Evolutionary conservation across 2,113 vertebrate species (phyloP).

Genomic region (Ancistrus triradiatus): DNA sequence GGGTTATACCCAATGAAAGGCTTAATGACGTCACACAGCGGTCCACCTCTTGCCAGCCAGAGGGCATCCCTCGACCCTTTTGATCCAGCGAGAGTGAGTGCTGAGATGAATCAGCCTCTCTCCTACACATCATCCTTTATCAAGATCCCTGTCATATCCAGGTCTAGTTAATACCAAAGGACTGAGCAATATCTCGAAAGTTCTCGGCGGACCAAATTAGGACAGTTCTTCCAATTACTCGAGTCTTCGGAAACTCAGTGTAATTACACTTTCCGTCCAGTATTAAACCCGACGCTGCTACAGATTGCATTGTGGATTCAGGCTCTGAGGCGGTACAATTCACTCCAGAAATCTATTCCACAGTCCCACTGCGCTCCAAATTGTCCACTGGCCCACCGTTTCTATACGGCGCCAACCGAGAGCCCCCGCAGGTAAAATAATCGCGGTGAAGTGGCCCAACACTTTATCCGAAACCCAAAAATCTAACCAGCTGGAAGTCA

Average conservation of each 20-base stretch:
- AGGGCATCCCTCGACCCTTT: constrained; percentile 22
- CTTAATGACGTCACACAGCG: constrained; percentile 18
- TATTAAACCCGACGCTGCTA: constrained; percentile 20
- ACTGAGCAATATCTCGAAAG: constrained; percentile 12
- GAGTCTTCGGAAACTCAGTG: not conserved
- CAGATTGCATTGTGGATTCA: constrained; percentile 15
- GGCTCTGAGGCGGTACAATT: constrained; percentile 6
- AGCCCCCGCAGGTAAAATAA: constrained; percentile 36
- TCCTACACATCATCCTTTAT: not conserved
- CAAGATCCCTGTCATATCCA: constrained; percentile 14
- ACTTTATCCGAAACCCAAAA: constrained; percentile 35
- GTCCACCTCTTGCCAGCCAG: constrained; percentile 20
- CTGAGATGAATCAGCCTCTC: constrained; percentile 28
- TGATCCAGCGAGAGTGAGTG: constrained; percentile 46
- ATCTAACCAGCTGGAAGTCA: constrained; percentile 36
- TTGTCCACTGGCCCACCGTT: constrained; percentile 18
- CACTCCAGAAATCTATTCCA: constrained; percentile 31
- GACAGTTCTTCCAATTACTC: constrained; percentile 25
- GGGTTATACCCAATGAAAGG: constrained; percentile 13
- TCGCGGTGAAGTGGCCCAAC: constrained; percentile 21
- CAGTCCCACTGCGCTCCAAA: constrained; percentile 20
- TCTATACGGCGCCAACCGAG: constrained; percentile 21
- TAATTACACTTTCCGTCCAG: constrained; percentile 31
- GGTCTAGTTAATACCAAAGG: constrained; percentile 9
- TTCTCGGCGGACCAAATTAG: constrained; percentile 35